Evolutionary conservation across 2,888 invertebrate species (phyloP).

Genomic region (Zeuzera pyrina): DNA sequence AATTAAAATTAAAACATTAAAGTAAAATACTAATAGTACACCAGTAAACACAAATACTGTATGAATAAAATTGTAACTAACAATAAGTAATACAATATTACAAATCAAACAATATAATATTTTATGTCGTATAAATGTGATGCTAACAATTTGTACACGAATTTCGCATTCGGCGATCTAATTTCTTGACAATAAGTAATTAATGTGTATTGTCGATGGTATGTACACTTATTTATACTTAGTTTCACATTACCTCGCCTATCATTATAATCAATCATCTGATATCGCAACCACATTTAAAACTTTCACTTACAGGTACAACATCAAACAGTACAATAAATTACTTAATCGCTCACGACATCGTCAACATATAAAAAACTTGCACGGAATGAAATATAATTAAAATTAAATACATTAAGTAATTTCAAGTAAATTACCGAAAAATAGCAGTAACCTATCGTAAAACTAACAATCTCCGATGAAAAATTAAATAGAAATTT

Average conservation of each 20-base stretch:
- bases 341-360: constrained; percentile 14
- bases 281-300: constrained; percentile 27
- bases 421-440: constrained; percentile 54
- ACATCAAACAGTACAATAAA: constrained; percentile 39
- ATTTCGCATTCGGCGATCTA: background rate
- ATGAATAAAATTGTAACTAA: constrained; percentile 39
- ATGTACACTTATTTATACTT: constrained; percentile 19
- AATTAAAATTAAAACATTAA: constrained; percentile 38
- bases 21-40: constrained; percentile 46
- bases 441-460: constrained; percentile 42
- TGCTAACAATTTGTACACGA: background rate
- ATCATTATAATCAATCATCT: constrained; percentile 25
- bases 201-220: constrained; percentile 13
- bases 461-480: constrained; percentile 50
- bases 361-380: constrained; percentile 36
- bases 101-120: background rate
- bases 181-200: background rate
- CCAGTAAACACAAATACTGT: constrained; percentile 58
- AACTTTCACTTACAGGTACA: constrained; percentile 40
- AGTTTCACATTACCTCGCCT: constrained; percentile 23
- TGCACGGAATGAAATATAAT: constrained; percentile 65
- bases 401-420: constrained; percentile 65
- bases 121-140: background rate
- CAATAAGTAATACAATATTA: constrained; percentile 18
- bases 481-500: constrained; percentile 46